Evolutionary conservation across 2,888 invertebrate species (phyloP).

Genomic region (Alviniconcha strummeri): DNA sequence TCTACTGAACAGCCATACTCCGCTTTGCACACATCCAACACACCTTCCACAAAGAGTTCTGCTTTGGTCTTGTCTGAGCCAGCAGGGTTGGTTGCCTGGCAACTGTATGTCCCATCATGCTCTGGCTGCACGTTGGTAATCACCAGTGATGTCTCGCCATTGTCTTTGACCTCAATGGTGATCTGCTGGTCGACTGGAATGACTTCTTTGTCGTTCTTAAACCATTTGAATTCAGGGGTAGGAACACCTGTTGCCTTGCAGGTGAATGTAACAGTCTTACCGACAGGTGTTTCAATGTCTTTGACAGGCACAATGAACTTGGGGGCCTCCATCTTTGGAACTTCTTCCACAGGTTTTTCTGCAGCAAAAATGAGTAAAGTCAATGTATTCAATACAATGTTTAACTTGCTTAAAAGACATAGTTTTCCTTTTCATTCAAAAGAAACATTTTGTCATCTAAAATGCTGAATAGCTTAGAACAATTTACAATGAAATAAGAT

Average conservation of each 20-base stretch:
- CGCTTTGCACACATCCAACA: background rate
- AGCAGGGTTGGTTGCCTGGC: slow-evolving; percentile 66
- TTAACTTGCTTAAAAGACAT: too few species aligned
- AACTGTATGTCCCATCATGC: slow-evolving; percentile 68
- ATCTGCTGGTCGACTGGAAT: slow-evolving; percentile 58
- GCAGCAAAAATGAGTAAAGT: background rate
- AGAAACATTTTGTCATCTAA: too few species aligned
- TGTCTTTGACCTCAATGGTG: slow-evolving; percentile 54
- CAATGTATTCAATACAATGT: too few species aligned
- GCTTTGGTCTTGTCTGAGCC: slow-evolving; percentile 66
- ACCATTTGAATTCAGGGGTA: slow-evolving; percentile 67
- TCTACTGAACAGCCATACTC: too few species aligned
- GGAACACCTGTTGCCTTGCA: slow-evolving; percentile 68
- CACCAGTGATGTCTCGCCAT: slow-evolving; percentile 59
- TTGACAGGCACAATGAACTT: slow-evolving; percentile 64
- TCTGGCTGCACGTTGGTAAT: slow-evolving; percentile 65
- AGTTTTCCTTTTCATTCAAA: too few species aligned
- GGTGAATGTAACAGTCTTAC: slow-evolving; percentile 60
- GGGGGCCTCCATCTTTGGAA: slow-evolving; percentile 61
- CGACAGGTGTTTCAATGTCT: slow-evolving; percentile 58
- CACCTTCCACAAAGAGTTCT: slow-evolving; percentile 68
- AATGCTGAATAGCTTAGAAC: too few species aligned
- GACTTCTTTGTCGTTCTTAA: slow-evolving; percentile 62
- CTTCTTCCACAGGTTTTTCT: slow-evolving; percentile 32
- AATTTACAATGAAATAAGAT: too few species aligned